These are phyloP conservation scores for Lithobates sylvaticus DNA, from an alignment of 2,797 vertebrate species.

Conservation along the genomic window DNA sequence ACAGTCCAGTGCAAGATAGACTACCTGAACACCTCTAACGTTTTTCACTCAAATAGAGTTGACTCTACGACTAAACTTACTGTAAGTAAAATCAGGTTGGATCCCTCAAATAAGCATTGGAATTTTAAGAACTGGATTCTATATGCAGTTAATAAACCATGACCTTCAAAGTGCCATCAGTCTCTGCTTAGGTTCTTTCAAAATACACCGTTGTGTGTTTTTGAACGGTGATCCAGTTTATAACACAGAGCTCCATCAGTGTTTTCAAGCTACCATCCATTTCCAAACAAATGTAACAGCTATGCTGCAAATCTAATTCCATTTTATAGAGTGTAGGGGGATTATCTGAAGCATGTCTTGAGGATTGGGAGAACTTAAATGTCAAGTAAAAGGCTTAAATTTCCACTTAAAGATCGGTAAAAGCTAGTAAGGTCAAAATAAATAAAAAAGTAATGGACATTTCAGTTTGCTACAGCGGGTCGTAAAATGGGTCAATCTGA, in stretches of 20 bases:
- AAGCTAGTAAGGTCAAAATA: neutral
- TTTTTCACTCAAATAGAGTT: too few relatives aligned
- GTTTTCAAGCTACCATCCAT: neutral
- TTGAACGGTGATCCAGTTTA: neutral
- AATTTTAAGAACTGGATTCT: neutral
- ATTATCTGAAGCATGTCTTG: conserved; percentile 2
- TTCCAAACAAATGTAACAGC: neutral
- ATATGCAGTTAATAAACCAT: neutral
- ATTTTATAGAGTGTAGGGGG: neutral
- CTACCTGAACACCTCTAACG: too few relatives aligned
- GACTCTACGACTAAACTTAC: too few relatives aligned
- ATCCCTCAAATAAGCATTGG: neutral
- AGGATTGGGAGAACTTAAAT: neutral
- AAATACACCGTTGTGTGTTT: neutral
- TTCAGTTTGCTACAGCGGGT: too few relatives aligned
- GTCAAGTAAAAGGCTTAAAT: neutral
- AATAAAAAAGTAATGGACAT: neutral
- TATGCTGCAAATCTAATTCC: neutral
- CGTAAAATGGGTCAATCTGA: too few relatives aligned
- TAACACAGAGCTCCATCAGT: neutral
- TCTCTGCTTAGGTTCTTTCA: neutral
- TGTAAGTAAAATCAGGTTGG: too few relatives aligned
- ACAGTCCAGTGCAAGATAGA: too few relatives aligned
- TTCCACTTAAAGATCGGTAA: neutral
- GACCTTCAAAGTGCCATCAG: neutral